These are phyloP conservation scores for Diarsia rubi DNA, from an alignment of 2,888 invertebrate genomes.

Conservation along the genomic window DNA sequence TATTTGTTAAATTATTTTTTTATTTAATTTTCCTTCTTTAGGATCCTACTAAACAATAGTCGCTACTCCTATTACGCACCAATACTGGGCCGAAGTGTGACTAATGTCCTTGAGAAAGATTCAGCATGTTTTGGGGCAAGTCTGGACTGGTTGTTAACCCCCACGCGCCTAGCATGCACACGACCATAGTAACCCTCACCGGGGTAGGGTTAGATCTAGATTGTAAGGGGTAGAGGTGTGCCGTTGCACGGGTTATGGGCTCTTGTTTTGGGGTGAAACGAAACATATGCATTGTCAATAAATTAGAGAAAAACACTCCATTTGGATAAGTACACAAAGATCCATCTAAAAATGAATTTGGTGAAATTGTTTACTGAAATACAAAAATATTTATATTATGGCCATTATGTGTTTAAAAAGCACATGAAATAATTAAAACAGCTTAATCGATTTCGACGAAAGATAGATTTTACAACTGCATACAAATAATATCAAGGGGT, in stretches of 20 bases:
- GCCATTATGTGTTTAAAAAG: too few relatives aligned
- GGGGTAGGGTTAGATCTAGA: conserved; percentile 35
- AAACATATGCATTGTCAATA: not conserved
- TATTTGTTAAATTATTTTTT: too few relatives aligned
- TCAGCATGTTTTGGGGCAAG: conserved; percentile 60
- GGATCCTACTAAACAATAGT: not conserved
- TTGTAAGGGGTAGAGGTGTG: conserved; percentile 33
- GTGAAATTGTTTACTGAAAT: too few relatives aligned
- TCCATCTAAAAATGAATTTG: not conserved
- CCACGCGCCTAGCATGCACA: conserved; percentile 66
- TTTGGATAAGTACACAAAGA: not conserved
- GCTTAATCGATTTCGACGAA: too few relatives aligned
- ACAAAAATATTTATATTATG: too few relatives aligned
- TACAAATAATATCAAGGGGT: too few relatives aligned
- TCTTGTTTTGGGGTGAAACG: conserved; percentile 34
- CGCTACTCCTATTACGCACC: conserved; percentile 62
- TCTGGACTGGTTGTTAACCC: conserved; percentile 64
- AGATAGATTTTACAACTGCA: too few relatives aligned
- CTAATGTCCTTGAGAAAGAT: conserved; percentile 55
- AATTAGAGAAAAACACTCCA: not conserved
- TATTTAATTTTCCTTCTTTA: too few relatives aligned
- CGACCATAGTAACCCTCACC: conserved; percentile 63
- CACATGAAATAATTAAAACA: too few relatives aligned
- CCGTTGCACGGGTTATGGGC: conserved; percentile 10
- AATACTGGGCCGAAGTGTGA: conserved; percentile 50